These are phyloP conservation scores for Mus caroli DNA, from an alignment of 2,797 vertebrate species.

Conservation along the genomic window DNA sequence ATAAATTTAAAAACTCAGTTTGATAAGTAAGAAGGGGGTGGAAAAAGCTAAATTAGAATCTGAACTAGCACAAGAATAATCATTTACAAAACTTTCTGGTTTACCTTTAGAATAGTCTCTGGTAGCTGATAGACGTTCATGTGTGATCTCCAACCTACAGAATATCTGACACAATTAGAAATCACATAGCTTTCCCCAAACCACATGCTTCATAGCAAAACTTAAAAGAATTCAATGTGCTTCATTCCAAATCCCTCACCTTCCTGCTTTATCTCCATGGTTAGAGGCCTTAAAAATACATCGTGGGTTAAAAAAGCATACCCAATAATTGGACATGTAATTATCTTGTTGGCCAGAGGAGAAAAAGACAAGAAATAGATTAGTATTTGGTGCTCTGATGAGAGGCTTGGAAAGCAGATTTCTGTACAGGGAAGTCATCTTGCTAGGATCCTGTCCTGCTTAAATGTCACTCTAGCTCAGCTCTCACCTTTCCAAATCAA, in stretches of 20 bases:
- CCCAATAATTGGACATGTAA: neutral
- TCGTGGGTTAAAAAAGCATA: neutral
- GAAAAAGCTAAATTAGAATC: neutral
- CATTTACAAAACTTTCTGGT: neutral
- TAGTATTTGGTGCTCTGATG: neutral
- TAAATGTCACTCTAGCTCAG: neutral
- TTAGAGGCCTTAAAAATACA: neutral
- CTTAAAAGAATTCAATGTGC: neutral
- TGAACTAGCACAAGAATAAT: neutral
- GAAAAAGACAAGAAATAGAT: neutral
- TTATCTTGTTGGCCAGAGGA: neutral
- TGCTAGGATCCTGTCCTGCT: neutral
- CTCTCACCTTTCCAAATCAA: neutral
- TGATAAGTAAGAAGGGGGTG: fast-evolving
- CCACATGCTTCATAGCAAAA: neutral
- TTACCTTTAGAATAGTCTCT: neutral
- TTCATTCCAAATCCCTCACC: neutral
- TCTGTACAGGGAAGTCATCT: neutral
- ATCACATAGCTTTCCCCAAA: neutral
- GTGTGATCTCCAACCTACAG: neutral
- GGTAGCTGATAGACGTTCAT: neutral
- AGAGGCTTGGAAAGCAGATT: neutral
- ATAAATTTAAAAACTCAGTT: neutral
- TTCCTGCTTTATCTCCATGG: neutral
- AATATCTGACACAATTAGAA: neutral